These are phyloP conservation scores for Zosterops japonicus DNA, from an alignment of 2,113 vertebrate genomes.

Conservation along the genomic window DNA sequence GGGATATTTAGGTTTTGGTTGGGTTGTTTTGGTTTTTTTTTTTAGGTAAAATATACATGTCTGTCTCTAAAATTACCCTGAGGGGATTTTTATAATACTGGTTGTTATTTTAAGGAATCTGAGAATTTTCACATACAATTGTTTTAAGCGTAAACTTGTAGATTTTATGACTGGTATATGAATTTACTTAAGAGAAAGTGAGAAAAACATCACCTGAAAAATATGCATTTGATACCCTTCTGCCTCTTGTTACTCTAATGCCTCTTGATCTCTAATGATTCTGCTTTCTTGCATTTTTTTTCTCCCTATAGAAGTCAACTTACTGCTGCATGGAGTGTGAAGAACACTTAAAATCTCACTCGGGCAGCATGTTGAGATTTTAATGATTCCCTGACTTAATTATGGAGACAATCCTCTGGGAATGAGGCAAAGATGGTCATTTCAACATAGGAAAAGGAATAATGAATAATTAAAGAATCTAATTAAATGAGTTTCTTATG, in stretches of 20 bases:
- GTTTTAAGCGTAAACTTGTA: neutral
- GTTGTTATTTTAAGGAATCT: neutral
- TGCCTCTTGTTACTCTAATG: neutral
- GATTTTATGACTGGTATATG: neutral
- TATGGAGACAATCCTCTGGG: slow-evolving; percentile 22
- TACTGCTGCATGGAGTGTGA: neutral
- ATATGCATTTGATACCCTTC: neutral
- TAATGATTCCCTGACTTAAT: slow-evolving; percentile 51
- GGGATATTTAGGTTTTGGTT: neutral
- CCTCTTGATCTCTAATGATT: neutral
- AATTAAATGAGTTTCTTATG: slow-evolving; percentile 6
- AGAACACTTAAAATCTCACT: neutral
- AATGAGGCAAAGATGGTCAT: slow-evolving; percentile 18
- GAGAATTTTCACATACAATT: neutral
- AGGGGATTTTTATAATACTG: neutral
- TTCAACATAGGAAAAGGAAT: slow-evolving; percentile 21
- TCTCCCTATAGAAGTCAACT: neutral
- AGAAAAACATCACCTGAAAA: neutral
- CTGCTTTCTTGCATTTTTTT: neutral
- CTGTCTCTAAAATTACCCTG: neutral
- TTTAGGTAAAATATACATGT: neutral
- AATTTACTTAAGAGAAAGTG: neutral
- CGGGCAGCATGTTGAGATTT: neutral
- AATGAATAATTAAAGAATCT: slow-evolving; percentile 43
- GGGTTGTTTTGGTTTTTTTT: neutral